Conservation (phyloP, 2,888 invertebrate species). For the Parascotia fuliginaria region DNA sequence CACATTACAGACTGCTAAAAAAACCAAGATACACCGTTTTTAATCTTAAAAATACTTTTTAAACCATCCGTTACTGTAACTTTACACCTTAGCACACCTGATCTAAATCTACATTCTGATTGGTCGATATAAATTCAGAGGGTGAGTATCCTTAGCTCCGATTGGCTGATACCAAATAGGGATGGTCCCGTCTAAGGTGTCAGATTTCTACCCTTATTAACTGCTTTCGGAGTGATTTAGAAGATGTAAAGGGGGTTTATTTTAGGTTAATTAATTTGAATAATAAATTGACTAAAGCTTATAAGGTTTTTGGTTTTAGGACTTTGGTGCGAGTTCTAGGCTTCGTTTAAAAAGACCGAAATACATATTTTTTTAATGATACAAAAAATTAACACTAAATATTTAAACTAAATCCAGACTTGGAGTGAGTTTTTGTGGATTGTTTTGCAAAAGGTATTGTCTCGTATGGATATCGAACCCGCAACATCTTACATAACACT, state of each 20-base stretch:
- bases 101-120: conserved; percentile 47
- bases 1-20: too few relatives aligned
- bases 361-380: too few relatives aligned
- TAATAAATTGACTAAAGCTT: conserved; percentile 3
- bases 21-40: too few relatives aligned
- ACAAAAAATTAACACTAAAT: too few relatives aligned
- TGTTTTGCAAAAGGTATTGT: too few relatives aligned
- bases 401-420: too few relatives aligned
- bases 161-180: conserved; percentile 61
- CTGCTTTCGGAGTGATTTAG: conserved; percentile 67
- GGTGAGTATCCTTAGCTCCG: conserved; percentile 56
- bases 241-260: conserved; percentile 52
- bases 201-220: conserved; percentile 71
- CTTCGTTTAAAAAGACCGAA: too few relatives aligned
- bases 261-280: conserved; percentile 39
- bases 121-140: conserved; percentile 55
- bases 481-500: too few relatives aligned
- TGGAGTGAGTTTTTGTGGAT: too few relatives aligned
- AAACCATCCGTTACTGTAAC: conserved; percentile 52
- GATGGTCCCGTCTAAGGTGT: conserved; percentile 61
- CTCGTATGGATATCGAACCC: too few relatives aligned
- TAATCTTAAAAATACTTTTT: conserved; percentile 41
- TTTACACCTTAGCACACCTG: conserved; percentile 70
- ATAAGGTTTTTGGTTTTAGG: too few relatives aligned
- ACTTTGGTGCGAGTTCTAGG: too few relatives aligned